These are phyloP conservation scores for Diachasmimorpha longicaudata DNA, from an alignment of 1,140 invertebrate species.

Conservation along the genomic window DNA sequence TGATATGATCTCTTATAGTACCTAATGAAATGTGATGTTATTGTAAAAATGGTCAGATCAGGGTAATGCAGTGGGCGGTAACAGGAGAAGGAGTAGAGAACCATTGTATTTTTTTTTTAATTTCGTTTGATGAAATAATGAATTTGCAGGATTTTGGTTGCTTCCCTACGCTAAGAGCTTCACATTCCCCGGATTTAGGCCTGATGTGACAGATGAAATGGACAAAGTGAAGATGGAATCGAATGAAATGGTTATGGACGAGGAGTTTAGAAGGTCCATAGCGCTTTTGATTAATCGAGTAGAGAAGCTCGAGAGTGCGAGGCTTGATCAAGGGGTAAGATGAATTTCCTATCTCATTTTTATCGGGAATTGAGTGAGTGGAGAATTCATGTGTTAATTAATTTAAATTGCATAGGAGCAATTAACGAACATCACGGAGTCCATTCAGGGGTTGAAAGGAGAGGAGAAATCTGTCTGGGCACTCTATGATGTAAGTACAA, in stretches of 20 bases:
- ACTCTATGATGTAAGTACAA: constrained; percentile 40
- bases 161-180: constrained; percentile 29
- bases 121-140: not conserved
- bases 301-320: constrained; percentile 41
- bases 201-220: not conserved
- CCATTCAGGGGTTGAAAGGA: constrained; percentile 32
- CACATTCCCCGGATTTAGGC: not conserved
- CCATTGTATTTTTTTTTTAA: not conserved
- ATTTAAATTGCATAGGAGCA: constrained; percentile 33
- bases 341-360: constrained; percentile 8
- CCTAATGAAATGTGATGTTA: not conserved
- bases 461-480: constrained; percentile 29
- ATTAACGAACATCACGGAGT: constrained; percentile 36
- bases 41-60: constrained; percentile 28
- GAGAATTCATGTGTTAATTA: not conserved
- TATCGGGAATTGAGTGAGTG: not conserved
- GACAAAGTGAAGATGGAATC: not conserved
- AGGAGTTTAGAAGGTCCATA: constrained; percentile 34
- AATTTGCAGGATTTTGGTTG: constrained; percentile 49
- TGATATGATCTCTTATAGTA: constrained; percentile 29
- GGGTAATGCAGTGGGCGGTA: constrained; percentile 30
- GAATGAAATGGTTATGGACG: constrained; percentile 14
- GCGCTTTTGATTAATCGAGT: constrained; percentile 39
- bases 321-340: constrained; percentile 42
- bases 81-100: constrained; percentile 30